Conservation (phyloP, 2,113 vertebrate genomes). For the Salvelinus namaycush region DNA sequence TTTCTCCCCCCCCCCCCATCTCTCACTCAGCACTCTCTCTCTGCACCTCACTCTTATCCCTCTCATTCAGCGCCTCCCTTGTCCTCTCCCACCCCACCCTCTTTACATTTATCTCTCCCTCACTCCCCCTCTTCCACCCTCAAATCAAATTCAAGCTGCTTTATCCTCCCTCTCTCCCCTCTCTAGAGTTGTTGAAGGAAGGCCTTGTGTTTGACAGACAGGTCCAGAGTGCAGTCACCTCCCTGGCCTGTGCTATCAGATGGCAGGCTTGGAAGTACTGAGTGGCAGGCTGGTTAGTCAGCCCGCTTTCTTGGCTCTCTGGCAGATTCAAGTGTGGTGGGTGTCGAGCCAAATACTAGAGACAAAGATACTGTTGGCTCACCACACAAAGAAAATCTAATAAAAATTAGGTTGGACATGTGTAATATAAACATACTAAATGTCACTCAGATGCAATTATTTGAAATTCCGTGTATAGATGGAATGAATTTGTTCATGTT, state of each 20-base stretch:
- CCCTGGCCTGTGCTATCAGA: constrained; percentile 60
- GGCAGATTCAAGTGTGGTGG: constrained; percentile 35
- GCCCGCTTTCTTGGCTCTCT: constrained; percentile 42
- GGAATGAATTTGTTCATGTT: constrained; percentile 27
- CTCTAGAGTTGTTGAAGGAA: constrained; percentile 47
- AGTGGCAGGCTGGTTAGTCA: constrained; percentile 65
- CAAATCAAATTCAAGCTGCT: too few relatives aligned
- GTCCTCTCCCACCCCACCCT: constrained; percentile 36
- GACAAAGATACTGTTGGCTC: constrained; percentile 6
- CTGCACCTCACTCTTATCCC: not conserved
- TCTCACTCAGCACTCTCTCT: constrained; percentile 12
- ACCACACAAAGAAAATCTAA: constrained; percentile 30
- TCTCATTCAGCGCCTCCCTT: not conserved
- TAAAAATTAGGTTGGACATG: constrained; percentile 24
- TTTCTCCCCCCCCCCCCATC: not conserved
- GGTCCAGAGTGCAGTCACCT: constrained; percentile 65
- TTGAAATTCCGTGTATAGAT: not conserved
- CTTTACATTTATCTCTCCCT: constrained; percentile 25
- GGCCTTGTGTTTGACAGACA: constrained; percentile 66
- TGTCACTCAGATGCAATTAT: constrained; percentile 31
- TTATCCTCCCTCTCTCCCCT: constrained; percentile 38
- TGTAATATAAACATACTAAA: constrained; percentile 39
- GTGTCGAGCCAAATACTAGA: not conserved
- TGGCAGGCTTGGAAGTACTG: constrained; percentile 47
- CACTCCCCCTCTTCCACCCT: constrained; percentile 29